These are phyloP conservation scores for Eulemur macaco DNA, from an alignment of 2,113 vertebrate species.

Conservation along the genomic window DNA sequence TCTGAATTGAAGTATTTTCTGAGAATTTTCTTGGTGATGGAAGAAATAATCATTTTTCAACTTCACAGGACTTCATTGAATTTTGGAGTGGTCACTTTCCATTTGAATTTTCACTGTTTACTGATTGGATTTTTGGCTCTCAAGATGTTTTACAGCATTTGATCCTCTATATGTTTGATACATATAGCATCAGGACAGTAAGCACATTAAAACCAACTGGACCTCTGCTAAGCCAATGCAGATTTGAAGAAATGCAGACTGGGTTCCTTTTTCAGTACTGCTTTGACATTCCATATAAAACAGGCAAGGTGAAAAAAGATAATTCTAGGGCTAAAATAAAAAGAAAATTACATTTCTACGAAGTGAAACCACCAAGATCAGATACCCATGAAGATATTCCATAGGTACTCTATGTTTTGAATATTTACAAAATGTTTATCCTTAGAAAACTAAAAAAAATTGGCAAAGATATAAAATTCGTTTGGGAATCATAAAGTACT, in stretches of 20 bases:
- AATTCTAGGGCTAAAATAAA: neutral
- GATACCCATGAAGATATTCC: neutral
- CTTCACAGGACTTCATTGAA: neutral
- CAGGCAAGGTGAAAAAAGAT: neutral
- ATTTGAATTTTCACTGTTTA: constrained; percentile 1
- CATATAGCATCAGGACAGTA: neutral
- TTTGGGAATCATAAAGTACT: constrained; percentile 1
- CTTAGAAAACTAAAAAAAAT: constrained; percentile 20
- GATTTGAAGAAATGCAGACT: neutral
- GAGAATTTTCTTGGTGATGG: constrained; percentile 21
- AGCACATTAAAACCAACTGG: neutral
- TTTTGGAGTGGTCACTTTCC: neutral
- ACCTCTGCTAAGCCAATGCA: neutral
- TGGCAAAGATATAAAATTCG: neutral
- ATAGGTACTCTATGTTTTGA: neutral
- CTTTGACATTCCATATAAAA: neutral
- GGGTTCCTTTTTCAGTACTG: neutral
- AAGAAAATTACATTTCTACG: neutral
- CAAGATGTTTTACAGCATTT: neutral
- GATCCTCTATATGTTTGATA: neutral
- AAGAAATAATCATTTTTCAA: neutral
- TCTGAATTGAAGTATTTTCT: constrained; percentile 20
- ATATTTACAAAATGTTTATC: neutral
- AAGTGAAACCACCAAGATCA: neutral
- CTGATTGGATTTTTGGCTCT: neutral